Evolutionary conservation across 2,797 vertebrate genomes (phyloP), one percentile per base, ranked within the genome.

Genomic region (Phalloptychus januarius): DNA sequence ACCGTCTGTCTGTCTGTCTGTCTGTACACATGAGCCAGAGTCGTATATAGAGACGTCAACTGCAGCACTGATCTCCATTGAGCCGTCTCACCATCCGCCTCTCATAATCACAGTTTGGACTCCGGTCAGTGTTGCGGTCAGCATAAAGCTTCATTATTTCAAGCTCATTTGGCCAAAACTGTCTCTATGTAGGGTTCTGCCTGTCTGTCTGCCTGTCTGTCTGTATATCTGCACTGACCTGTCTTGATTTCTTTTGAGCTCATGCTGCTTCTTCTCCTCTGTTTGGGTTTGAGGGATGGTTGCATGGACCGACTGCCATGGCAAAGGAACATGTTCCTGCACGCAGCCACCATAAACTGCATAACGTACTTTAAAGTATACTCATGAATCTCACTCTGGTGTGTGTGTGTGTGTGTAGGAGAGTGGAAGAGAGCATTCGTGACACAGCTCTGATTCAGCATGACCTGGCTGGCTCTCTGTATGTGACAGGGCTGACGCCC

Each of bases 211-310:
- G 44, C 15, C 83, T 87, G 88, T 83, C 86, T 86, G 91, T 89
- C 80, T 65, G 72, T 84, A 78, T 78, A 78, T 90, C 28, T 89
- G 89, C 91, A 91, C 85, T 88, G 54, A 89, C 82, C 73, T 82
- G 74, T 89, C 78, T 92, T 77, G 87, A 76, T 89, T 92, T 88
- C 84, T 87, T 93, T 93, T 91, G 85, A 89, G 90, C 94, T 95
- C 91, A 94, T 94, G 93, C 93, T 92, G 94, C 94, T 95, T 93
- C 88, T 95, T 95, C 90, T 95, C 91, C 89, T 95, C 93, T 91
- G 91, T 92, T 95, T 94, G 92, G 91, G 90, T 77, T 81, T 86
- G 80, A 82, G 85, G 86, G 83, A 84, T 82, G 82, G 86, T 85
- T 94, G 93, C 91, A 94, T 94, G 93, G 91, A 94, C 82, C 83